Conservation (phyloP, 2,113 vertebrate species). For the Nymphicus hollandicus region DNA sequence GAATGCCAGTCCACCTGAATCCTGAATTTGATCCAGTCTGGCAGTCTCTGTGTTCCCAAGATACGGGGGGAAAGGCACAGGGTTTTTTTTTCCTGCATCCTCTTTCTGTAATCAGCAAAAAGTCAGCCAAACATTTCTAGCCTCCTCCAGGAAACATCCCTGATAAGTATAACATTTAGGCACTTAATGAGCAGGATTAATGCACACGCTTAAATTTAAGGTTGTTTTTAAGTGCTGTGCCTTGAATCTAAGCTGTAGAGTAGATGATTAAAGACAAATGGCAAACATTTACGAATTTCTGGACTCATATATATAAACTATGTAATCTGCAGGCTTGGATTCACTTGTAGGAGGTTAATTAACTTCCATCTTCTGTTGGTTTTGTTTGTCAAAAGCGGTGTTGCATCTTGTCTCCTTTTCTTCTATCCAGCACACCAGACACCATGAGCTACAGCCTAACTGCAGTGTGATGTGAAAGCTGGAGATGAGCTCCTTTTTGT, state of each 20-base stretch:
- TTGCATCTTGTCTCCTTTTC: not conserved
- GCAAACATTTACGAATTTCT: not conserved
- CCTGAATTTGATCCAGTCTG: not conserved
- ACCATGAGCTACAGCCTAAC: not conserved
- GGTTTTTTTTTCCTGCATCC: not conserved
- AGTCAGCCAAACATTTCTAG: constrained; percentile 20
- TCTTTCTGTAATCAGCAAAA: constrained; percentile 38
- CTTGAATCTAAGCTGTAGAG: not conserved
- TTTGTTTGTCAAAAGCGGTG: not conserved
- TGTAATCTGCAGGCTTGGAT: not conserved
- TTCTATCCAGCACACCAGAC: not conserved
- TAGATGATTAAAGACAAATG: not conserved
- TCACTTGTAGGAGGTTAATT: not conserved
- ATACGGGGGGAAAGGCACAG: not conserved
- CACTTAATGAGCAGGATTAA: constrained; percentile 25
- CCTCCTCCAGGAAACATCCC: constrained; percentile 25
- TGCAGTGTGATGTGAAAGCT: not conserved
- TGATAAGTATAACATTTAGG: constrained; percentile 25
- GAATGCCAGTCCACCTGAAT: not conserved
- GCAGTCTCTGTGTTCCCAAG: not conserved
- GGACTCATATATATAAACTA: not conserved
- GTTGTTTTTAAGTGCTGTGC: not conserved
- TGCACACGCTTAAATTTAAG: not conserved
- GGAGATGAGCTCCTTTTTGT: not conserved
- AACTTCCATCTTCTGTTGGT: not conserved